Base-by-base conservation (phyloP, 1,140 invertebrate species). In the Dendroctonus ponderosae region DNA sequence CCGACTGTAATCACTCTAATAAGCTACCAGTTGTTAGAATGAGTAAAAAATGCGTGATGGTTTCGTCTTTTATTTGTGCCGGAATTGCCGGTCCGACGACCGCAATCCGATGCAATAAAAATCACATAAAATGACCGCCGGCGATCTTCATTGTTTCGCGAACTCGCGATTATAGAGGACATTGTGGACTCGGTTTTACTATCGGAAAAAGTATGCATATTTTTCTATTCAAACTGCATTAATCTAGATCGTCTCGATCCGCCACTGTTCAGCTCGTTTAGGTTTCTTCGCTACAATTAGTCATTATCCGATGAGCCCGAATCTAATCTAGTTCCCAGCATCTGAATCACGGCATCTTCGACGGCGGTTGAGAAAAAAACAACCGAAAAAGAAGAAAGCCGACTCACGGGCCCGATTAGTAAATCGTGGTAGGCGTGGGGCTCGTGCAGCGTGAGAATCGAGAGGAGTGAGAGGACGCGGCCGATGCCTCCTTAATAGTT, bases 391-490 rank as follows among this genome's bases (percentile, higher is more conserved):
- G 54, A 60, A 60, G 57, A 60, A 60, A 60, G 44, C 53, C 26
- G 53, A n/a, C 11, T 48, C 62, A 52, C 61, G 54, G 46, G 37
- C 43, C 8, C 50, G 53, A 57, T 65, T 65, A 54, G 63, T 61
- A 39, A 46, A 70, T 62, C 58, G 63, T 62, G 62, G 67, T 66
- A 70, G 68, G 72, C 68, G 72, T 73, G 70, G 72, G 70, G 70
- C 71, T 71, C 70, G 71, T 73, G 70, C 68, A 70, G 46, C 70
- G 72, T 72, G 72, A 74, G 70, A 71, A 72, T 70, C 69, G 56
- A 67, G 60, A 46, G 59, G 56, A 62, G 49, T 26, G 26, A 26
- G 26, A 26, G 26, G 26, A 26, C 62, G 46, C 49, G 50, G 58
- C 52, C 62, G 50, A 48, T 70, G 67, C 63, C 70, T 73, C 69